A percentile compares a stretch with the other conserved stretches of the same genome.
phyloP scores from a whole-genome alignment of 2,888 invertebrate species.

The Neocrepidodera transversa region DNA sequence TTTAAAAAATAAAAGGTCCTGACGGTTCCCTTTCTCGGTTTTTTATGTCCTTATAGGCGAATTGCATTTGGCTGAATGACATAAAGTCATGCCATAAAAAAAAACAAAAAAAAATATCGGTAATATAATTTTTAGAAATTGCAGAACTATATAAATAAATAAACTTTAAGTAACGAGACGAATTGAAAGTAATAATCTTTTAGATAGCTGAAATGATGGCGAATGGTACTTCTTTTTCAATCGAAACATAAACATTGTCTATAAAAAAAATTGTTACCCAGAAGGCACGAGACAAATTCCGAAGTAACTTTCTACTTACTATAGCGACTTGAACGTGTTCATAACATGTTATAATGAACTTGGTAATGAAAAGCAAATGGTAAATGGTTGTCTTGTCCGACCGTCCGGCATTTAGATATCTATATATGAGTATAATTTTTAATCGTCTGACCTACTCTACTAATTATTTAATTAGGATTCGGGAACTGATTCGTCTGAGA shows the following conservation, averaged over 20 bases:
- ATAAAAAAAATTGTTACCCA: conserved; percentile 20
- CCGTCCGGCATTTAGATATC: conserved; percentile 7
- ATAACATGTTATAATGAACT: conserved; percentile 25
- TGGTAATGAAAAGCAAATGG: conserved; percentile 24
- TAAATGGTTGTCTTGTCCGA: not conserved
- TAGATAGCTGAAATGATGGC: too few relatives aligned
- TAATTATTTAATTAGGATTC: conserved; percentile 13
- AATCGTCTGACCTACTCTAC: conserved; percentile 19
- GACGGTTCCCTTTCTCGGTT: too few relatives aligned
- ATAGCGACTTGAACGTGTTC: conserved; percentile 16
- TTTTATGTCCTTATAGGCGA: too few relatives aligned
- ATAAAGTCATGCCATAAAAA: too few relatives aligned
- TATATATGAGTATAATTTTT: conserved; percentile 9
- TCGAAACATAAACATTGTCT: not conserved
- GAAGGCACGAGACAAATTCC: conserved; percentile 28
- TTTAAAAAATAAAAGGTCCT: too few relatives aligned
- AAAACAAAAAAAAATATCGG: too few relatives aligned
- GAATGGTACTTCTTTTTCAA: too few relatives aligned
- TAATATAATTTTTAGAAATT: too few relatives aligned
- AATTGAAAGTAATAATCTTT: too few relatives aligned
- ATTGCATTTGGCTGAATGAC: too few relatives aligned
- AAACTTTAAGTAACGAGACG: too few relatives aligned
- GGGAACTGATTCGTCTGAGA: conserved; percentile 5
- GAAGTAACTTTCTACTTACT: conserved; percentile 31
- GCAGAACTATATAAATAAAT: too few relatives aligned